phyloP scores from a whole-genome alignment of 2,797 vertebrate species.

The Malacoctenus gilli region DNA sequence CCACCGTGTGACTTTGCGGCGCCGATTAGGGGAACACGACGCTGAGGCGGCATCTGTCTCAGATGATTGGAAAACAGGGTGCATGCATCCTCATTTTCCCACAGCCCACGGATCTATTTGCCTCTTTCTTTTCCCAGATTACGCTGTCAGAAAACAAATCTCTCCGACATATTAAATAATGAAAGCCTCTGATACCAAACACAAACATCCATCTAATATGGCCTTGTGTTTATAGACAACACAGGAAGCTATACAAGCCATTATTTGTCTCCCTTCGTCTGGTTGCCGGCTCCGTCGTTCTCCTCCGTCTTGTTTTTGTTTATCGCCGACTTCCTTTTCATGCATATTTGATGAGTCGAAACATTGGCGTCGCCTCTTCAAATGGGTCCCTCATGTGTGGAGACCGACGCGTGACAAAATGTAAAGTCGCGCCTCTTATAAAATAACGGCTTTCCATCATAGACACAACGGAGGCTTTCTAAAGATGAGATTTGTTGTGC shows the following conservation, averaged over 20 bases:
- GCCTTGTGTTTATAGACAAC: not conserved
- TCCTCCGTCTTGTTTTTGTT: conserved; percentile 35
- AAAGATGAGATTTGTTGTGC: not conserved
- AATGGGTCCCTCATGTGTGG: conserved; percentile 8
- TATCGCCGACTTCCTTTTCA: conserved; percentile 11
- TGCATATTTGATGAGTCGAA: conserved; percentile 44
- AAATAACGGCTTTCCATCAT: conserved; percentile 17
- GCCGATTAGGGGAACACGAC: conserved; percentile 10
- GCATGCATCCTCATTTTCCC: conserved; percentile 4
- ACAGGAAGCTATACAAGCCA: not conserved
- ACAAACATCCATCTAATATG: not conserved
- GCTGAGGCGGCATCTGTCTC: not conserved
- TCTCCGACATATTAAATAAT: not conserved
- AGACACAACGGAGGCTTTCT: not conserved
- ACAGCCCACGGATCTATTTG: not conserved
- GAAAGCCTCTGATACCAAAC: not conserved
- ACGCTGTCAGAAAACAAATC: not conserved
- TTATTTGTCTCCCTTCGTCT: not conserved
- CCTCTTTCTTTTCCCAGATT: not conserved
- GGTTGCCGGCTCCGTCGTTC: conserved; percentile 11
- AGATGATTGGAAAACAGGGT: conserved; percentile 10
- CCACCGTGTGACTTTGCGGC: conserved; percentile 11
- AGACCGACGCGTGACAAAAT: conserved; percentile 13
- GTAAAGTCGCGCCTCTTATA: not conserved
- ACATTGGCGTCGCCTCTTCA: conserved; percentile 28